Conservation (phyloP, 30 jellyfish, hydroid and myxozoan genomes). For the Pelagia noctiluca region DNA sequence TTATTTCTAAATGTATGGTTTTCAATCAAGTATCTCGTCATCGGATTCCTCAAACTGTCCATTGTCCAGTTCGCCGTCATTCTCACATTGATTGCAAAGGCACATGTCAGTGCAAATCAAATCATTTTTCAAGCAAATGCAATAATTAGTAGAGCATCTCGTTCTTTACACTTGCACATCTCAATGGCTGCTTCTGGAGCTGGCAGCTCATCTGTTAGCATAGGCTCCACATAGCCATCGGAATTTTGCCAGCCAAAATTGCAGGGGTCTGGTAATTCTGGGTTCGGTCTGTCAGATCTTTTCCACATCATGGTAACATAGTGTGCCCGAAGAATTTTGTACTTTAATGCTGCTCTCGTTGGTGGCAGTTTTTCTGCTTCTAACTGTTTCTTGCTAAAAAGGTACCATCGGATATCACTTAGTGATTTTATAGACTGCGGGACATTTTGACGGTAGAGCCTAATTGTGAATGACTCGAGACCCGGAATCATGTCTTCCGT, state of each 20-base stretch:
- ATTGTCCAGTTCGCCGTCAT: too few relatives aligned
- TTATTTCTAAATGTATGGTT: too few relatives aligned
- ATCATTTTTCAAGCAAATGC: neutral
- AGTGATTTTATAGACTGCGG: neutral
- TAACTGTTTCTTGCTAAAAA: neutral
- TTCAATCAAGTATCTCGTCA: too few relatives aligned
- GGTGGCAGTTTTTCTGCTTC: neutral
- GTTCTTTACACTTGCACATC: neutral
- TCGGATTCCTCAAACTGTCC: neutral
- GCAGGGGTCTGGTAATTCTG: constrained; percentile 1
- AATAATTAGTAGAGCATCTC: neutral
- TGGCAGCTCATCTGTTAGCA: neutral
- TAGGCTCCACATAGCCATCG: neutral
- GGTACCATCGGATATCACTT: constrained; percentile 18
- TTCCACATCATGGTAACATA: neutral
- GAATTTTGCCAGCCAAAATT: neutral
- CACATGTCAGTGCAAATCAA: neutral
- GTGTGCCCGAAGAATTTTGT: neutral
- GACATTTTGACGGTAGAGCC: neutral
- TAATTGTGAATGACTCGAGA: neutral
- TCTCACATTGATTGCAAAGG: too few relatives aligned
- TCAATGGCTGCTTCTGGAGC: neutral
- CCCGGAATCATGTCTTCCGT: neutral
- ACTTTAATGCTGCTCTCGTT: constrained; percentile 17
- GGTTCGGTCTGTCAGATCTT: neutral